A percentile compares a stretch with the other conserved stretches of the same genome.
These are phyloP conservation scores for Zele albiditarsus DNA, from an alignment of 2,888 invertebrate genomes.

Conservation along the genomic window DNA sequence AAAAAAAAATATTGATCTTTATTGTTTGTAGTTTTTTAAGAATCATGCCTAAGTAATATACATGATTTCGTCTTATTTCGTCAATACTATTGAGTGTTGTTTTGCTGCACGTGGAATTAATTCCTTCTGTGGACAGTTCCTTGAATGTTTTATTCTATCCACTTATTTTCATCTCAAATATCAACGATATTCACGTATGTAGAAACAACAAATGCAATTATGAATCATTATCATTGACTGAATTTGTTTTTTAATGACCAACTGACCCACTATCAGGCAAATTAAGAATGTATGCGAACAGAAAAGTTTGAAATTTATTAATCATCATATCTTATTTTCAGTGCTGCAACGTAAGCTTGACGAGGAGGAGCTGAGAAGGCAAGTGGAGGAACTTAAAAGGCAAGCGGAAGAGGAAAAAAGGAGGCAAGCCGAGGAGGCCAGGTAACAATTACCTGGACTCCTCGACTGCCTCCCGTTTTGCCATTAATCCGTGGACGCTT, in stretches of 20 bases:
- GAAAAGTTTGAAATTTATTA: neutral
- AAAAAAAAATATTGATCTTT: constrained; percentile 7
- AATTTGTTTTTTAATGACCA: neutral
- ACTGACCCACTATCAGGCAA: neutral
- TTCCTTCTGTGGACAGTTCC: neutral
- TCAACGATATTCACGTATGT: constrained; percentile 2
- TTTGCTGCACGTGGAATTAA: constrained; percentile 32
- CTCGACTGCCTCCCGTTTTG: constrained; percentile 44
- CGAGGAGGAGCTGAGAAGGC: constrained; percentile 53
- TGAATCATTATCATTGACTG: constrained; percentile 4
- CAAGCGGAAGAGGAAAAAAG: constrained; percentile 53
- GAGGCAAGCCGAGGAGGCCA: constrained; percentile 52
- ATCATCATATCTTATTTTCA: constrained; percentile 35
- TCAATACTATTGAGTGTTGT: constrained; percentile 12
- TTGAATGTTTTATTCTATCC: neutral
- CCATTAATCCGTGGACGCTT: constrained; percentile 29
- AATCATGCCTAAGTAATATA: constrained; percentile 6
- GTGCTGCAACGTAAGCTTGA: constrained; percentile 54
- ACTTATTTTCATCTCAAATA: constrained; percentile 9
- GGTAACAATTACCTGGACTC: constrained; percentile 51
- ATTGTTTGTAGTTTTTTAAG: neutral
- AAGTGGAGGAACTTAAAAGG: constrained; percentile 54
- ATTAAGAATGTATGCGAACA: neutral
- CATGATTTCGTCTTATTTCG: constrained; percentile 10
- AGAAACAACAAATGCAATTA: neutral